Conservation (phyloP, 2,888 invertebrate genomes). For the Osmoderma eremita region DNA sequence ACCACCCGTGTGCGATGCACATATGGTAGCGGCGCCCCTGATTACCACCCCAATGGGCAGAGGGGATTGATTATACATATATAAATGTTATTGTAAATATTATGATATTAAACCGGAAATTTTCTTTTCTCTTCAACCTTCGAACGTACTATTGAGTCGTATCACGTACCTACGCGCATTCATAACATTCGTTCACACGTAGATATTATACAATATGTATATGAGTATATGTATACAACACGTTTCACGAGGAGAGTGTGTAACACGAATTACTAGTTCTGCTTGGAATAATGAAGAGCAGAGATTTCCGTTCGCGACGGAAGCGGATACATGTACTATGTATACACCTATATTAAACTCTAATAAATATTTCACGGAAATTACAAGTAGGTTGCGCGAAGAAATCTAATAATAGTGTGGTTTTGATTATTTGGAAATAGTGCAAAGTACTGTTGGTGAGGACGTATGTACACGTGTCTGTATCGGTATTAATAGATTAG, state of each 20-base stretch:
- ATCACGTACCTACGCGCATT: not conserved
- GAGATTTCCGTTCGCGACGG: constrained; percentile 27
- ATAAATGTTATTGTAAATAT: too few relatives aligned
- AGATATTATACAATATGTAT: not conserved
- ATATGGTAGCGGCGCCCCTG: too few relatives aligned
- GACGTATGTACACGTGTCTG: too few relatives aligned
- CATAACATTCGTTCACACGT: not conserved
- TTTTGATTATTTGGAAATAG: not conserved
- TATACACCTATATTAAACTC: constrained; percentile 2
- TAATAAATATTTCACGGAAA: constrained; percentile 6
- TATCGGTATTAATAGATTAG: too few relatives aligned
- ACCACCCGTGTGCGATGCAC: too few relatives aligned
- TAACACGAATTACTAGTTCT: constrained; percentile 15
- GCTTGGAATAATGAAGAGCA: constrained; percentile 30
- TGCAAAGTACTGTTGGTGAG: too few relatives aligned
- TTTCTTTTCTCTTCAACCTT: too few relatives aligned
- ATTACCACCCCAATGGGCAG: too few relatives aligned
- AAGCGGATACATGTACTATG: constrained; percentile 11
- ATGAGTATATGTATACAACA: not conserved
- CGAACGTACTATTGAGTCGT: too few relatives aligned
- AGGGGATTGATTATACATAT: too few relatives aligned
- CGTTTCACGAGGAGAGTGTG: not conserved
- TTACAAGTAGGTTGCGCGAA: constrained; percentile 8
- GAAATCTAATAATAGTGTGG: constrained; percentile 3
- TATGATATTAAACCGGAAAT: too few relatives aligned